Conservation (phyloP, 2,888 invertebrate genomes). For the Neocrepidodera transversa region DNA sequence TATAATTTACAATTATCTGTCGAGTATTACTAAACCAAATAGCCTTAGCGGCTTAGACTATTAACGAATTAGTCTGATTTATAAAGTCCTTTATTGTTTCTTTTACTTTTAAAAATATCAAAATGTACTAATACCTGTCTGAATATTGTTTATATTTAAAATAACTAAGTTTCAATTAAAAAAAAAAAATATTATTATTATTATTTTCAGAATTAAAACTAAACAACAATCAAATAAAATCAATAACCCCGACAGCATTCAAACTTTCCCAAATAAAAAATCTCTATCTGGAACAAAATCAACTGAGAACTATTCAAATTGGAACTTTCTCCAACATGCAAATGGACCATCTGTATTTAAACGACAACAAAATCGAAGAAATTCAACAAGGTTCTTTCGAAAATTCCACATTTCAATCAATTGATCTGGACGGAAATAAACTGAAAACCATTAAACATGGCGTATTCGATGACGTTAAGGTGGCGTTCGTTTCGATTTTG, state of each 20-base stretch:
- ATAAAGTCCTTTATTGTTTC: too few relatives aligned
- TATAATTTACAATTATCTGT: too few relatives aligned
- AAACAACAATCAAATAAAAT: slow-evolving; percentile 23
- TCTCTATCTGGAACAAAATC: slow-evolving; percentile 20
- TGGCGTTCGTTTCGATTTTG: slow-evolving; percentile 20
- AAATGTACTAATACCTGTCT: too few relatives aligned
- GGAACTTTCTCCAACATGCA: slow-evolving; percentile 19
- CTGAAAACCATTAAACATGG: slow-evolving; percentile 15
- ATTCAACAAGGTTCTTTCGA: slow-evolving; percentile 26
- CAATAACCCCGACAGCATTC: slow-evolving; percentile 15
- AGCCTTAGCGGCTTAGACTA: too few relatives aligned
- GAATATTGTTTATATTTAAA: too few relatives aligned
- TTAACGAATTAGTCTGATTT: too few relatives aligned
- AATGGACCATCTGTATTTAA: slow-evolving; percentile 14
- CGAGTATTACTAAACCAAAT: too few relatives aligned
- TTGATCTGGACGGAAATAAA: slow-evolving; percentile 28
- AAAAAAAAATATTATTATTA: too few relatives aligned
- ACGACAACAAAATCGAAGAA: slow-evolving; percentile 24
- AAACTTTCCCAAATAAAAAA: slow-evolving; percentile 10
- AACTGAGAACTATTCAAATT: slow-evolving; percentile 1
- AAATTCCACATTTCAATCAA: slow-evolving; percentile 15
- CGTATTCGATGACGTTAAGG: slow-evolving; percentile 23
- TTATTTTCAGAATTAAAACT: slow-evolving; percentile 26
- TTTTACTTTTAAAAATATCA: too few relatives aligned
- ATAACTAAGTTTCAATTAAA: too few relatives aligned